These are phyloP conservation scores for Aphrocallistes beatrix DNA, from an alignment of 37 sponge, comb jelly and placozoan species.

Conservation along the genomic window DNA sequence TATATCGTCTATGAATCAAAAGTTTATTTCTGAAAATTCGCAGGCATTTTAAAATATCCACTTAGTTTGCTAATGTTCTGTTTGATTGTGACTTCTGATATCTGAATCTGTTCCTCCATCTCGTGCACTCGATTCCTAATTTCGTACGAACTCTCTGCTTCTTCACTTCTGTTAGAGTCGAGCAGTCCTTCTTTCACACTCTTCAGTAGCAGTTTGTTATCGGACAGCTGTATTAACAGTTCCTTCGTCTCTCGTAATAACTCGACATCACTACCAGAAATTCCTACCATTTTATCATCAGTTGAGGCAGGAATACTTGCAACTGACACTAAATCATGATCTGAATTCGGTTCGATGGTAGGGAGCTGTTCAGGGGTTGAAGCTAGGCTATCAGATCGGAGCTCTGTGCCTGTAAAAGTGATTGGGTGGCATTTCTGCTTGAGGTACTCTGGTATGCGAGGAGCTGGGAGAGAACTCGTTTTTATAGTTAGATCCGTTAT, in stretches of 20 bases:
- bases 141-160: background rate
- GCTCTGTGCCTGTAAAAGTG: background rate
- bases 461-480: background rate
- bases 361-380: background rate
- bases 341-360: background rate
- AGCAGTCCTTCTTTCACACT: background rate
- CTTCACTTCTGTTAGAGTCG: background rate
- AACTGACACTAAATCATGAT: background rate
- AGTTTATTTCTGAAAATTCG: background rate
- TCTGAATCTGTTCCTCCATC: background rate
- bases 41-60: background rate
- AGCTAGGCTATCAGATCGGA: background rate
- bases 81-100: background rate
- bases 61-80: background rate
- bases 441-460: background rate
- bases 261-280: background rate
- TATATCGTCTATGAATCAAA: no score
- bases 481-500: background rate
- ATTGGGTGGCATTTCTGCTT: background rate
- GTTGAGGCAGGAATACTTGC: background rate
- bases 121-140: background rate
- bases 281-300: background rate
- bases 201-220: background rate
- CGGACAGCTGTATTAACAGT: background rate
- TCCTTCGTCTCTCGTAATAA: background rate